Percentiles rank a stretch among this genome's conserved stretches.
These are phyloP conservation scores for Rhinoderma darwinii DNA, from an alignment of 2,113 vertebrate genomes.

Conservation along the genomic window DNA sequence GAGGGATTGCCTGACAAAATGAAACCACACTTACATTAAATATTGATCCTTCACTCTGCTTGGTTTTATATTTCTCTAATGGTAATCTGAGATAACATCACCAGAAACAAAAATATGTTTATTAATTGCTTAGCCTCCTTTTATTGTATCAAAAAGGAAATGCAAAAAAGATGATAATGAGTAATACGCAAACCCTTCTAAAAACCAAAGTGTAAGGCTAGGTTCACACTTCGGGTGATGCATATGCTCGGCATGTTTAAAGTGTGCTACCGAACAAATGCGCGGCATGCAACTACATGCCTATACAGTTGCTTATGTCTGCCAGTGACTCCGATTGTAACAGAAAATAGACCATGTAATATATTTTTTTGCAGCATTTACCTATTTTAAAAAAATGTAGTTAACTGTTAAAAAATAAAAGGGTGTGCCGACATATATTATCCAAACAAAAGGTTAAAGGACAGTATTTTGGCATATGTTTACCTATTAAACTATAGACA, in stretches of 20 bases:
- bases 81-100: neutral
- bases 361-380: neutral
- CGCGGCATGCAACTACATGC: neutral
- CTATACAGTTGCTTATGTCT: neutral
- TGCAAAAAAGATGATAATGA: no score
- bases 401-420: neutral
- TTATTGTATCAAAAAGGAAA: neutral
- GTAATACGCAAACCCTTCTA: no score
- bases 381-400: no score
- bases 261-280: no score
- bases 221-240: no score
- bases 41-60: neutral
- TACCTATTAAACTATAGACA: neutral
- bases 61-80: constrained; percentile 1
- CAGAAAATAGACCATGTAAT: neutral
- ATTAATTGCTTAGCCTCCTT: neutral
- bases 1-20: constrained; percentile 32
- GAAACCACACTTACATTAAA: constrained; percentile 26
- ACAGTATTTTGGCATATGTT: neutral
- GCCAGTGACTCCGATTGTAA: neutral
- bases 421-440: neutral
- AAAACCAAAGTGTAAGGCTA: no score
- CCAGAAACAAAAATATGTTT: constrained; percentile 21
- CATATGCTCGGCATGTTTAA: no score
- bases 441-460: neutral